phyloP scores from a whole-genome alignment of 2,888 invertebrate genomes.

The Villa cingulata region DNA sequence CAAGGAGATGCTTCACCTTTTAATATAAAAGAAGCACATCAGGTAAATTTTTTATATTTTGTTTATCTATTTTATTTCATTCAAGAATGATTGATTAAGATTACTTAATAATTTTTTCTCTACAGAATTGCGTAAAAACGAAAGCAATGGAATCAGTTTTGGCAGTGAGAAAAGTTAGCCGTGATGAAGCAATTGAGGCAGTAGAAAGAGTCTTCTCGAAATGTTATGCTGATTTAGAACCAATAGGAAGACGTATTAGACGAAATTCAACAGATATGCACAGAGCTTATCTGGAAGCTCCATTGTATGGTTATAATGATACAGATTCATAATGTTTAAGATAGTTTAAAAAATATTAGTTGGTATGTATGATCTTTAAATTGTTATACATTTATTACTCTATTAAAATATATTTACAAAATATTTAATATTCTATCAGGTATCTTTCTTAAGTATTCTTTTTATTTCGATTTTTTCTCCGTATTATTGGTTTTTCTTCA shows the following conservation, averaged over 20 bases:
- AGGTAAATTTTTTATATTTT: slow-evolving; percentile 38
- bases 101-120: slow-evolving; percentile 1
- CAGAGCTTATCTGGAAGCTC: slow-evolving; percentile 61
- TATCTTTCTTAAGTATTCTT: too few relatives aligned
- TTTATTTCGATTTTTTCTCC: too few relatives aligned
- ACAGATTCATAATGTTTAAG: slow-evolving; percentile 17
- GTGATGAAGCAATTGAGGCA: slow-evolving; percentile 55
- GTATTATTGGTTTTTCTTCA: too few relatives aligned
- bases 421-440: too few relatives aligned
- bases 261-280: slow-evolving; percentile 63
- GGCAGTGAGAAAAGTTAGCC: slow-evolving; percentile 61
- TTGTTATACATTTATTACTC: not conserved
- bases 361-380: not conserved
- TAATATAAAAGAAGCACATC: slow-evolving; percentile 60
- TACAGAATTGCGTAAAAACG: slow-evolving; percentile 73
- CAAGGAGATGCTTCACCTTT: slow-evolving; percentile 63
- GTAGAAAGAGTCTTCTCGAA: slow-evolving; percentile 79
- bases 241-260: slow-evolving; percentile 65
- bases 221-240: slow-evolving; percentile 87
- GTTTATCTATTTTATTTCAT: not conserved
- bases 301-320: slow-evolving; percentile 67
- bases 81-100: slow-evolving; percentile 11
- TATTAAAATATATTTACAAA: too few relatives aligned
- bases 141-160: slow-evolving; percentile 76
- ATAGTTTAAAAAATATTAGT: not conserved